Conservation (phyloP, 1,140 invertebrate genomes). For the Drosophila albomicans region DNA sequence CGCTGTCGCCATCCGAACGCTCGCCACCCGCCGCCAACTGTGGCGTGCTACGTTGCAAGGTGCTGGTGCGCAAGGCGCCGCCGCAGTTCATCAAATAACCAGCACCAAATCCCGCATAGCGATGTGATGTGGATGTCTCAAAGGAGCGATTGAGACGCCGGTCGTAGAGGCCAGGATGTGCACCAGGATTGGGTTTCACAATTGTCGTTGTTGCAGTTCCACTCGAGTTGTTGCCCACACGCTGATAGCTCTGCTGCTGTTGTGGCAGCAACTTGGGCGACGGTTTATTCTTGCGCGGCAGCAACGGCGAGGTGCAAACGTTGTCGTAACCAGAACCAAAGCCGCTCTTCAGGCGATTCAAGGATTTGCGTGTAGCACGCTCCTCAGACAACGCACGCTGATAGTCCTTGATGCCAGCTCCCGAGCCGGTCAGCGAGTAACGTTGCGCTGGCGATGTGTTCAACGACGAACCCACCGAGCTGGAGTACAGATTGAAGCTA, state of each 20-base stretch:
- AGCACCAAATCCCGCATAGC: constrained; percentile 78
- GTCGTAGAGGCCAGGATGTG: constrained; percentile 79
- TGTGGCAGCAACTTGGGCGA: constrained; percentile 63
- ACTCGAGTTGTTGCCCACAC: constrained; percentile 12
- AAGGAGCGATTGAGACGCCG: constrained; percentile 83
- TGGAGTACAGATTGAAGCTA: constrained; percentile 84
- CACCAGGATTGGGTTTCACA: constrained; percentile 60
- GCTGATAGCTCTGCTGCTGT: constrained; percentile 51
- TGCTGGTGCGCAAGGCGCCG: constrained; percentile 67
- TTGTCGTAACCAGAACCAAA: constrained; percentile 84
- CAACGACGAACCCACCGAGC: constrained; percentile 75
- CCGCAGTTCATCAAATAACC: constrained; percentile 80
- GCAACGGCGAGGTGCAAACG: constrained; percentile 79
- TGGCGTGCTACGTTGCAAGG: constrained; percentile 67
- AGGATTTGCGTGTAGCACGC: constrained; percentile 72
- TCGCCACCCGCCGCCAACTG: constrained; percentile 66
- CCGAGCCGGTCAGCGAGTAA: constrained; percentile 60
- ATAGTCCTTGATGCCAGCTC: constrained; percentile 62
- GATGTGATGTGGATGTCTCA: constrained; percentile 76
- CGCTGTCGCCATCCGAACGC: constrained; percentile 71
- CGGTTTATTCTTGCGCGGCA: constrained; percentile 80
- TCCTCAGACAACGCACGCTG: constrained; percentile 82
- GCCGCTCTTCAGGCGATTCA: constrained; percentile 82
- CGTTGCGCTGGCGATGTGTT: constrained; percentile 64
- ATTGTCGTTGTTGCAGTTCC: constrained; percentile 46